A percentile compares a stretch with the other conserved stretches of the same genome.
Conservation (phyloP, 1,140 invertebrate genomes). For the Aphaenogaster ashmeadi region DNA sequence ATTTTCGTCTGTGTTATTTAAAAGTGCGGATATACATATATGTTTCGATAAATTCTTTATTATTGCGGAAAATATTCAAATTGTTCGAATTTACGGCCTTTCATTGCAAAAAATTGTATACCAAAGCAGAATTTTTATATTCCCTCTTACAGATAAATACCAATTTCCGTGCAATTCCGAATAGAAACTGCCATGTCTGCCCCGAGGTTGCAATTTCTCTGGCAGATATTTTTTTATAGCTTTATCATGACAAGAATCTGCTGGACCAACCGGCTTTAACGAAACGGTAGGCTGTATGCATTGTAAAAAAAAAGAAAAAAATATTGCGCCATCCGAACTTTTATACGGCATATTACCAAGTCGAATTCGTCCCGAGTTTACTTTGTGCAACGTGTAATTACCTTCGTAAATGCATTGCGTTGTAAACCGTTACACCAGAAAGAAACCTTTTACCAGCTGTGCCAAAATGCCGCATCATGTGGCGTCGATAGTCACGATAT, state of each 20-base stretch:
- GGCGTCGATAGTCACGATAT: slow-evolving; percentile 59
- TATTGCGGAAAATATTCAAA: slow-evolving; percentile 31
- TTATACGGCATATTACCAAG: slow-evolving; percentile 62
- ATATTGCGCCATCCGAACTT: slow-evolving; percentile 45
- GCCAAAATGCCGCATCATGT: slow-evolving; percentile 45
- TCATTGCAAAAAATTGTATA: slow-evolving; percentile 39
- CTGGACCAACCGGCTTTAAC: slow-evolving; percentile 46
- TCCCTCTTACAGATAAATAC: slow-evolving; percentile 57
- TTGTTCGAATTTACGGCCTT: slow-evolving; percentile 37
- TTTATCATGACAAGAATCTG: slow-evolving; percentile 62
- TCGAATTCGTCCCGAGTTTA: slow-evolving; percentile 59
- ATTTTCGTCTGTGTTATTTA: background rate
- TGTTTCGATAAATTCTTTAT: background rate
- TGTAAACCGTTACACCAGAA: slow-evolving; percentile 56
- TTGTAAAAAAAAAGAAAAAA: slow-evolving; percentile 44
- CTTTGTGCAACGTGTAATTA: slow-evolving; percentile 74
- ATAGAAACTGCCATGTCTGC: slow-evolving; percentile 51
- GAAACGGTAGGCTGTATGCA: slow-evolving; percentile 49
- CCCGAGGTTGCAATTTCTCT: slow-evolving; percentile 60
- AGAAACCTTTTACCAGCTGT: slow-evolving; percentile 64
- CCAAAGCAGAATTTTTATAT: slow-evolving; percentile 38
- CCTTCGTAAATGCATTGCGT: slow-evolving; percentile 66
- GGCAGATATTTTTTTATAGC: slow-evolving; percentile 60
- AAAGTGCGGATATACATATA: background rate
- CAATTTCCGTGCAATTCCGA: slow-evolving; percentile 56